Percentiles rank a stretch among this genome's conserved stretches.
Conservation (phyloP, 2,888 invertebrate genomes). For the Trachelus stipa region DNA sequence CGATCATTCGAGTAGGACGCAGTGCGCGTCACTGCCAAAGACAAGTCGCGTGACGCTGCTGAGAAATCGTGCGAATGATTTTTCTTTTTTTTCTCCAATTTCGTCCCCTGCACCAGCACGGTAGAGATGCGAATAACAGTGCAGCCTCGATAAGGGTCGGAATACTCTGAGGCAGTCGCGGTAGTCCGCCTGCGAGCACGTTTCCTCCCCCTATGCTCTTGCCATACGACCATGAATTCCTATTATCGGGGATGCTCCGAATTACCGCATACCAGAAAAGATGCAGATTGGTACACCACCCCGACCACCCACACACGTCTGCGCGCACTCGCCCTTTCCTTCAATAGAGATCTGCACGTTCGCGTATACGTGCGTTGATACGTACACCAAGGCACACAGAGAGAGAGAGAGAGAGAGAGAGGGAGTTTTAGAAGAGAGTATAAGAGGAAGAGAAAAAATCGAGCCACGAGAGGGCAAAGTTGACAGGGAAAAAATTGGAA, state of each 20-base stretch:
- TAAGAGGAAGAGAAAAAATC: conserved; percentile 2
- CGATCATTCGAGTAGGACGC: conserved; percentile 30
- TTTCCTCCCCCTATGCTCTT: neutral
- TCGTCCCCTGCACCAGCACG: neutral
- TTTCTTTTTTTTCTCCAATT: neutral
- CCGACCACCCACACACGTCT: conserved; percentile 6
- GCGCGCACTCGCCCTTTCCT: neutral
- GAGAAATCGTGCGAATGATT: neutral
- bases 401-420: conserved; percentile 15
- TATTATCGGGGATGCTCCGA: conserved; percentile 43
- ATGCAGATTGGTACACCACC: conserved; percentile 40
- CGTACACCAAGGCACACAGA: conserved; percentile 12
- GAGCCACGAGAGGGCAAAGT: conserved; percentile 26
- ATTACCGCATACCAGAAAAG: conserved; percentile 42
- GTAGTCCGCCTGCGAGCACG: neutral
- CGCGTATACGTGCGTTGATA: conserved; percentile 18
- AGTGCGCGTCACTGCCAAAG: neutral
- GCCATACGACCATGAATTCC: conserved; percentile 35
- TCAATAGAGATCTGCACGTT: neutral
- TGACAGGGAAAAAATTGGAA: conserved; percentile 51
- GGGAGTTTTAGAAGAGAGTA: conserved; percentile 15
- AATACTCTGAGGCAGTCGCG: neutral
- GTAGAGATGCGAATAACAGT: neutral
- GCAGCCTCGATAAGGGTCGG: neutral
- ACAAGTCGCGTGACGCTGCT: neutral